phyloP scores from a whole-genome alignment of 1,140 invertebrate species.

The Tetraneura akinire region DNA sequence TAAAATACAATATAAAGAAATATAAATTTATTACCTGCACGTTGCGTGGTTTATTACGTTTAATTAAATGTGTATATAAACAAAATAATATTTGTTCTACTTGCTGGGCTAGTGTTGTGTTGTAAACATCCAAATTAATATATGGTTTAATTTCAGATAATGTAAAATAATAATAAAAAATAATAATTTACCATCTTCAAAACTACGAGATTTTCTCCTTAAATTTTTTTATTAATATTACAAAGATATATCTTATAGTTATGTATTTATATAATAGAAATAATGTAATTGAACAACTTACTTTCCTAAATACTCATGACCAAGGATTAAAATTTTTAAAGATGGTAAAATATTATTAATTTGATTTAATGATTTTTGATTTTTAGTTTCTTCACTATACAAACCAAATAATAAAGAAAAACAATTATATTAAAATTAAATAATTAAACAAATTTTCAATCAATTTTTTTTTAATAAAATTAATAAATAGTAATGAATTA shows the following conservation, averaged over 20 bases:
- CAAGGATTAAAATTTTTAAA: slow-evolving; percentile 76
- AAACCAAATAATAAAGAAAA: not conserved
- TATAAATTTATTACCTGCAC: slow-evolving; percentile 58
- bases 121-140: slow-evolving; percentile 60
- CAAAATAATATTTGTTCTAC: slow-evolving; percentile 89
- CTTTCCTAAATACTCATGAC: slow-evolving; percentile 81
- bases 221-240: slow-evolving; percentile 23
- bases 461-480: too few species aligned
- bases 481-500: too few species aligned
- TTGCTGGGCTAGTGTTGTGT: slow-evolving; percentile 67
- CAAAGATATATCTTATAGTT: not conserved
- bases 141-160: slow-evolving; percentile 68
- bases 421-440: too few species aligned
- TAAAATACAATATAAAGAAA: too few species aligned
- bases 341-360: slow-evolving; percentile 66
- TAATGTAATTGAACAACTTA: slow-evolving; percentile 53
- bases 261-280: too few species aligned
- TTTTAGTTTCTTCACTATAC: slow-evolving; percentile 33
- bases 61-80: slow-evolving; percentile 82
- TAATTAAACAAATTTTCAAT: too few species aligned
- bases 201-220: slow-evolving; percentile 72
- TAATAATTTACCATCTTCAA: slow-evolving; percentile 74
- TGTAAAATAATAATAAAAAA: too few species aligned
- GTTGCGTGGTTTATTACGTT: slow-evolving; percentile 66
- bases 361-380: not conserved